Evolutionary conservation across 2,888 invertebrate species (phyloP).

Genomic region (Operophtera brumata): DNA sequence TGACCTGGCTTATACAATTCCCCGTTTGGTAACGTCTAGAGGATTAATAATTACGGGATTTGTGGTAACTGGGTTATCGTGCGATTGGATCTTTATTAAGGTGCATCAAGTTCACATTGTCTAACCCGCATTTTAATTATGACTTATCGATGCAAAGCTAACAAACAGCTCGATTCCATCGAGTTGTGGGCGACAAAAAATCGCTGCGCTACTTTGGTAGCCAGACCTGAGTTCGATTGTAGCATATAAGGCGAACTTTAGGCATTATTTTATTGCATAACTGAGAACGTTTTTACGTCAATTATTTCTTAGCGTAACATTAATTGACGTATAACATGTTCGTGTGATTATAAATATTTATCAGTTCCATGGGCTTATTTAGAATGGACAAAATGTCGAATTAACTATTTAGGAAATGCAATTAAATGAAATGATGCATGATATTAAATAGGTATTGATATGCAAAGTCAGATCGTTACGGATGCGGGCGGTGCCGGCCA

Average conservation of each 20-base stretch:
- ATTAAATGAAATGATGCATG: constrained; percentile 78
- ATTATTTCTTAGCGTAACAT: constrained; percentile 63
- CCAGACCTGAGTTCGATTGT: constrained; percentile 38
- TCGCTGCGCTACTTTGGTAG: constrained; percentile 47
- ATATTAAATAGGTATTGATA: constrained; percentile 77
- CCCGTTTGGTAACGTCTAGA: constrained; percentile 57
- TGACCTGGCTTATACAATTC: constrained; percentile 55
- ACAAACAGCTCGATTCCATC: constrained; percentile 41
- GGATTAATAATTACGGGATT: constrained; percentile 60
- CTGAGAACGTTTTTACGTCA: constrained; percentile 65
- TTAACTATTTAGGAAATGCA: constrained; percentile 68
- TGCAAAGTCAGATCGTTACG: constrained; percentile 70
- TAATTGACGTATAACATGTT: constrained; percentile 71
- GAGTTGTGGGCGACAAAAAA: constrained; percentile 42
- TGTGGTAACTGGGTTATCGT: constrained; percentile 55
- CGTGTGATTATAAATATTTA: constrained; percentile 62
- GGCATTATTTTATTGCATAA: constrained; percentile 66
- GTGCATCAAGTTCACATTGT: constrained; percentile 44
- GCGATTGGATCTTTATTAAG: constrained; percentile 55
- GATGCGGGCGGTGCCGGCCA: constrained; percentile 61
- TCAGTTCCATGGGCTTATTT: constrained; percentile 37
- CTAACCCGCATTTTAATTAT: constrained; percentile 41
- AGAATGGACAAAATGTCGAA: constrained; percentile 43
- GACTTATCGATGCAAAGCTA: constrained; percentile 49
- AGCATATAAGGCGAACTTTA: constrained; percentile 53